These are phyloP conservation scores for Poecilobothrus nobilitatus DNA, from an alignment of 2,888 invertebrate species.

Conservation along the genomic window DNA sequence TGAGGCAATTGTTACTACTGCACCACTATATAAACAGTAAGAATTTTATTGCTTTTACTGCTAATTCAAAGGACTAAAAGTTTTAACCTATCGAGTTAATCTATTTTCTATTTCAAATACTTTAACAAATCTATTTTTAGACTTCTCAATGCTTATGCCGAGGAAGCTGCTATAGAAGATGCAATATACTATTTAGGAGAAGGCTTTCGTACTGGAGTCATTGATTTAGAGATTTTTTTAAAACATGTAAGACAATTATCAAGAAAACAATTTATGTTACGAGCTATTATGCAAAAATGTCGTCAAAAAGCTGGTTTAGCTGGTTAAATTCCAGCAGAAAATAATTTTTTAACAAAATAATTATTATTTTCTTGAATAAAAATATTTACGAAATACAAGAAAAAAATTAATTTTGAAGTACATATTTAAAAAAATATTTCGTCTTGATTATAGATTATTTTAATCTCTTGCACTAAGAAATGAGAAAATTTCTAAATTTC, in stretches of 20 bases:
- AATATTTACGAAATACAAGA: too few relatives aligned
- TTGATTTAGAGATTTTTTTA: conserved; percentile 92
- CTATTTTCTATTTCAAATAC: conserved; percentile 10
- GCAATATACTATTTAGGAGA: conserved; percentile 97
- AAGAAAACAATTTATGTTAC: conserved; percentile 88
- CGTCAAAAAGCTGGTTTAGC: conserved; percentile 85
- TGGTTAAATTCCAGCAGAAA: conserved; percentile 45
- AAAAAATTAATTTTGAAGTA: too few relatives aligned
- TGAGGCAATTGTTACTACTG: conserved; percentile 92
- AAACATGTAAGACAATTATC: conserved; percentile 94
- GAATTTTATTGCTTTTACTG: conserved; percentile 16
- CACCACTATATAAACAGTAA: conserved; percentile 91
- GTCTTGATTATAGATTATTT: too few relatives aligned
- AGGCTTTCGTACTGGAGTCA: conserved; percentile 81
- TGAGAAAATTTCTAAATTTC: too few relatives aligned
- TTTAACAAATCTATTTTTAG: conserved; percentile 43
- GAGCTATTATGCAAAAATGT: conserved; percentile 95
- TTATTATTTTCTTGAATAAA: too few relatives aligned
- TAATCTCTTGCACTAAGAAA: too few relatives aligned
- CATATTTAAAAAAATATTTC: too few relatives aligned
- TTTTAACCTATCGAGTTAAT: not conserved
- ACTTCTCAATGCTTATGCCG: conserved; percentile 87
- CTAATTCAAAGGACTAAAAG: conserved; percentile 6
- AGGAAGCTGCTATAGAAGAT: conserved; percentile 97
- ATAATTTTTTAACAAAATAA: too few relatives aligned